A percentile compares a stretch with the other conserved stretches of the same genome.
Evolutionary conservation across 2,888 invertebrate genomes (phyloP).

Genomic region (Philaethria dido): DNA sequence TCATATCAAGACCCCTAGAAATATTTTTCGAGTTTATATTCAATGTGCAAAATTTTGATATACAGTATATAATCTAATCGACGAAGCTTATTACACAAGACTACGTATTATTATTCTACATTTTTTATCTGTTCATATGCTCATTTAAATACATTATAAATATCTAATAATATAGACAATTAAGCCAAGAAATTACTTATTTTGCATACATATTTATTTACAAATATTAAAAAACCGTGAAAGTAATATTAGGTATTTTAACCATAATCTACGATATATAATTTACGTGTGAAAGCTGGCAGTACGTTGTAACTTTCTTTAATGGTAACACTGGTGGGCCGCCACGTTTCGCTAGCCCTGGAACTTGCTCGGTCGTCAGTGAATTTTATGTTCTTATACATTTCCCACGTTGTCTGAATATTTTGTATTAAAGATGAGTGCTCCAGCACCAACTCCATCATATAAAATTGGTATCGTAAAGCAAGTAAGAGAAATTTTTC

Average conservation of each 20-base stretch:
- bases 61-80: too few species aligned
- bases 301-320: slow-evolving; percentile 42
- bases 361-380: slow-evolving; percentile 62
- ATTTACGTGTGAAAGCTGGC: slow-evolving; percentile 1
- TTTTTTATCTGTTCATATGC: neutral
- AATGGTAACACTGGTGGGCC: slow-evolving; percentile 66
- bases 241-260: slow-evolving; percentile 13
- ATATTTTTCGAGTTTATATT: too few species aligned
- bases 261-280: neutral
- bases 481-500: slow-evolving; percentile 69
- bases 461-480: slow-evolving; percentile 78
- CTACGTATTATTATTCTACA: neutral
- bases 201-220: neutral
- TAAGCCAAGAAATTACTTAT: slow-evolving; percentile 4
- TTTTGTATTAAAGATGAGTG: slow-evolving; percentile 70
- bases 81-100: too few species aligned
- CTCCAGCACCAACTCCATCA: slow-evolving; percentile 66
- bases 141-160: neutral
- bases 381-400: slow-evolving; percentile 57
- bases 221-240: slow-evolving; percentile 8
- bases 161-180: neutral
- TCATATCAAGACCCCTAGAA: too few species aligned
- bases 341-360: slow-evolving; percentile 79
- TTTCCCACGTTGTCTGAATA: slow-evolving; percentile 55
- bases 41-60: too few species aligned